Base-by-base conservation (phyloP, 2,113 vertebrate genomes). In the Trogon surrucura region DNA sequence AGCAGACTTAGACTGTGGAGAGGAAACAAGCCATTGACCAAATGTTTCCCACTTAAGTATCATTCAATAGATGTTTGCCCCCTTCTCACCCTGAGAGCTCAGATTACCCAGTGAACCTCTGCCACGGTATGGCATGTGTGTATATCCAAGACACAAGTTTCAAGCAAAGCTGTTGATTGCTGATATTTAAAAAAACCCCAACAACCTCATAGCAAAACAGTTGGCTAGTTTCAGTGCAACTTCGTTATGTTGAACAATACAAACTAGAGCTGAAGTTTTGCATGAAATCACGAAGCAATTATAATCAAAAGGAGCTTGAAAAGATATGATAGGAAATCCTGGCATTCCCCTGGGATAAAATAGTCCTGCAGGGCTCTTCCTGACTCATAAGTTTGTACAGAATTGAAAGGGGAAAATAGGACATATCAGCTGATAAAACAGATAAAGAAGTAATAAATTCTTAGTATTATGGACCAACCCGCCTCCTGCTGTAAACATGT, bases 271-370 rank as follows among this genome's bases (percentile, higher is more conserved):
- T 75, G 66, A 89, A 93, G 65, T 90, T 93, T 84, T 88, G 82
- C 85, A 41, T 84, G 66, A 90, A 91, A 88, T 94, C 88, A 94
- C 10, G 6, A 89, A 72, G 81, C 56, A 89, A 88, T 94, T 96
- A 91, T 74, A 91, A 91, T 96, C 86, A 94, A 91, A 94, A 88
- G 32, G 53, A 77, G 27, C 65, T 95, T 93, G 93, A 94, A 93
- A 60, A 95, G 89, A 88, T 92, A 56, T 36, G 90, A 89, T 91
- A 95, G 50, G 78, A 93, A 93, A 96, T 74, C 64, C 85, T 88
- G 83, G 91, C 71, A 83, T 73, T 96, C 88, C 86, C 91, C 45
- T 77, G 88, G 96, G 93, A 93, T 75, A 82, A 93, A 90, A 83
- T 10, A 94, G 60, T 73, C 66, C 89, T 96, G 48, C 78, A 83